Base-by-base conservation (phyloP, 2,113 vertebrate species). In the Camarhynchus parvulus region DNA sequence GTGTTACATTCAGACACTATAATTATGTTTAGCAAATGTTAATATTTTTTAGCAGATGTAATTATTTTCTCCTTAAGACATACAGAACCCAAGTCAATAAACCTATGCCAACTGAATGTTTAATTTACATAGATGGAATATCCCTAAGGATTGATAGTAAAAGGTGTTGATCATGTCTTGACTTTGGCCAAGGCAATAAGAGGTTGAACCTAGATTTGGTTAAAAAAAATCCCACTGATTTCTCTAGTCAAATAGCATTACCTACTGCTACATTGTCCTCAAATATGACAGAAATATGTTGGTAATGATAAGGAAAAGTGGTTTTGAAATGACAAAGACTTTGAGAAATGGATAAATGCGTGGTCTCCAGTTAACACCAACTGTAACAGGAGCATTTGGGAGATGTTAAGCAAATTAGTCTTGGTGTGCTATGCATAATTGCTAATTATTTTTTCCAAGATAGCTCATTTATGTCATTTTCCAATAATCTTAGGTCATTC, bases 1-100 rank as follows among this genome's bases (percentile, higher is more conserved):
- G 1, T 58, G 11, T 52, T 81, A 35, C 5, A 50, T 87, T 87
- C 44, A 67, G 35, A 24, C 42, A 35, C 17, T 79, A 16, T 52
- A 82, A 79, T 76, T 84, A 69, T 13, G 6, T 73, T 87, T 30
- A 87, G 30, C 11, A 95, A 73, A 66, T 78, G 35, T 3, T 70
- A 47, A 33, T 18, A 5, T 41, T 56, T 85, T 90, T 83, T 64
- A 80, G 19, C 24, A 49, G 25, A 12, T 70, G 15, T 37, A 44
- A 61, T 89, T 86, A 39, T 79, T 95, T 95, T 84, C 53, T 82
- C n/a, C 37, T 79, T 92, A 76, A 92, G 92, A 70, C 10, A 24
- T 75, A 61, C 18, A 23, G 15, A 90, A 67, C 10, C 53, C 23
- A 64, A 59, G n/a, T 92, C 24, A 61, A 7, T 79, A 84, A 84